Conservation (phyloP, 1,140 invertebrate genomes). For the Caenorhabditis latens region DNA sequence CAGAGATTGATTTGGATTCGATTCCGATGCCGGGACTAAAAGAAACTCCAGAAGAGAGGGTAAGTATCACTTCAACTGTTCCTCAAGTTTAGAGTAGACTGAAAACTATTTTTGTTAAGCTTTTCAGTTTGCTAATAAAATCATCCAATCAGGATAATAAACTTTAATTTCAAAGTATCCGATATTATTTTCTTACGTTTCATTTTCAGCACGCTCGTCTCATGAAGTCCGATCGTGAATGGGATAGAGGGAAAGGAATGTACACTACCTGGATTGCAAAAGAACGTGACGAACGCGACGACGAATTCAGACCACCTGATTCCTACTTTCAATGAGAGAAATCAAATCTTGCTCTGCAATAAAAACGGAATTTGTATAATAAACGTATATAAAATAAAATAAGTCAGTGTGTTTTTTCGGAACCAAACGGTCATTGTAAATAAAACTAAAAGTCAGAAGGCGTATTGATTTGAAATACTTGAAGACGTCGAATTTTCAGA, state of each 20-base stretch:
- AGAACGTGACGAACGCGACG: conserved; percentile 60
- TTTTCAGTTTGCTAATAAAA: not conserved
- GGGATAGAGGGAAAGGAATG: conserved; percentile 60
- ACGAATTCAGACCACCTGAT: conserved; percentile 60
- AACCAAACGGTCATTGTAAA: no score
- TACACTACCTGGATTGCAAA: conserved; percentile 59
- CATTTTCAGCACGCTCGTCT: conserved; percentile 23
- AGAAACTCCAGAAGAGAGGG: conserved; percentile 31
- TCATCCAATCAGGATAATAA: no score
- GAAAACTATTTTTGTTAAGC: not conserved
- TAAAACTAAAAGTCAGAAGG: no score
- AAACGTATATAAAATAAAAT: not conserved
- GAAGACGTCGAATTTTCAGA: no score
- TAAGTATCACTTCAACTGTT: not conserved
- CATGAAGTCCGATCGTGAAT: conserved; percentile 58
- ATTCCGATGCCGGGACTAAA: conserved; percentile 41
- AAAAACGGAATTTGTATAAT: not conserved
- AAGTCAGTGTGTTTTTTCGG: no score
- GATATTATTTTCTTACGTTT: no score
- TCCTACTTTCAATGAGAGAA: conserved; percentile 40
- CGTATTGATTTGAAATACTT: no score
- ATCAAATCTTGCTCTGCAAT: not conserved
- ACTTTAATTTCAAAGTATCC: no score
- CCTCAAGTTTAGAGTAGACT: no score
- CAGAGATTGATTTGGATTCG: not conserved